Evolutionary conservation across 1,140 invertebrate species (phyloP), one percentile per base, ranked within the genome.

Genomic region (Drosophila burlai): DNA sequence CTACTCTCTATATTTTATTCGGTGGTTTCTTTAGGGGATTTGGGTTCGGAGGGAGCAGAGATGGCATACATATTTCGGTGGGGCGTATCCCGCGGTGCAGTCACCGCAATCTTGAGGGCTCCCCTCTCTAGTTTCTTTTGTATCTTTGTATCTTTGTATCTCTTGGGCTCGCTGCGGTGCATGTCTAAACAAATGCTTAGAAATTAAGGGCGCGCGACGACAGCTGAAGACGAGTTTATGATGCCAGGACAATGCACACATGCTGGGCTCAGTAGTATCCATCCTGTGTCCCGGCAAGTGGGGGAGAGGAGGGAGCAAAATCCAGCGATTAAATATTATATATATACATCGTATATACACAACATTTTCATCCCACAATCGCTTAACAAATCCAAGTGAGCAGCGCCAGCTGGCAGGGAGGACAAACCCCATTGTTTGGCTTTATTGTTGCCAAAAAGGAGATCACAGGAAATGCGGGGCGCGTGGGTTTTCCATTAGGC

Each of bases 211-310:
- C 67, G 67, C 68, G 67, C 82, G 82, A 85, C 78, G 82, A 85
- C 82, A 85, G 82, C 82, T 85, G 82, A 85, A 85, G 82, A 84
- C 82, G 83, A 85, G 83, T 74, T 84, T 81, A 81, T 81, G 83
- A 85, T 81, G 77, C 63, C 71, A 83, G 76, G 81, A 83, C 81
- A 83, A 83, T 80, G 81, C 60, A 42, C 57, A 74, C 52, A 58
- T 54, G 61, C 24, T 49, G 62, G 46, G 29, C 49, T 38, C 50
- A 50, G 31, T 31, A 4, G 52, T 45, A 43, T 36, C 40, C 26
- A 42, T 46, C 43, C 57, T 67, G 38, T 77, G 38, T 77, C 49
- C 66, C 50, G 68, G 60, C 64, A 68, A 69, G 76, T 78, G n/a
- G n/a, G 29, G 29, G 29, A 2, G 24, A 1, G 4, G 26, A 3